Base-by-base conservation (phyloP, 2,797 vertebrate species). In the Poecilia gillii region DNA sequence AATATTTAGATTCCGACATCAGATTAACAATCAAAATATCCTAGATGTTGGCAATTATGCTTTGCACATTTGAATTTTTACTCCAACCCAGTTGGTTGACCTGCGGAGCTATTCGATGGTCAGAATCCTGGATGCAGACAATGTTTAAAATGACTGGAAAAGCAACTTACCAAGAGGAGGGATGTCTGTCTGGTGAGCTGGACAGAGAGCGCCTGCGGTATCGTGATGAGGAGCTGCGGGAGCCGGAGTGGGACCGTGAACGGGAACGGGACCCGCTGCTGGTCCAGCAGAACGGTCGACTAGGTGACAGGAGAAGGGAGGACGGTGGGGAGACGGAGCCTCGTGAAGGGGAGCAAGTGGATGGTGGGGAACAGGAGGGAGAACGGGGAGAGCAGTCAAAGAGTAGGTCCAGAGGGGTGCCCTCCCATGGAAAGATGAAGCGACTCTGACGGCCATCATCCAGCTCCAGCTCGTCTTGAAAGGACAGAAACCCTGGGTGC, bases 261-360 rank as follows among this genome's bases (percentile, higher is more conserved):
- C 96, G 96, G 88, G 97, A 97, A 79, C 92, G 87, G 78, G 96
- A 96, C 91, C 91, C 83, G 6, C 89, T 87, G 82, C 91, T 87
- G 74, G 89, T 89, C 94, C 94, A 94, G 89, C 88, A 88, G 86
- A 94, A 94, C 80, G 91, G 92, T 81, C 88, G 90, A 91, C 86
- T 87, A 81, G 94, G 94, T 73, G 92, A 96, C 73, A 92, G 96
- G 95, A 97, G 96, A 87, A 97, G 96, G 90, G 97, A 97, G 94
- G 97, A 97, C 82, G 97, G 97, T 81, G 98, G 97, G 80, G 98
- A 99, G 90, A 97, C 93, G 0, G 97, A 98, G 95, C 97, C 97
- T 95, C 98, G 96, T 86, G 98, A 97, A 2, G 97, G 98, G 90
- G 97, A 99, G 91, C 97, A 98, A 92, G 97, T 98, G 93, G 97